These are phyloP conservation scores for Xerus rutilus DNA, from an alignment of 2,797 vertebrate species.

Conservation along the genomic window DNA sequence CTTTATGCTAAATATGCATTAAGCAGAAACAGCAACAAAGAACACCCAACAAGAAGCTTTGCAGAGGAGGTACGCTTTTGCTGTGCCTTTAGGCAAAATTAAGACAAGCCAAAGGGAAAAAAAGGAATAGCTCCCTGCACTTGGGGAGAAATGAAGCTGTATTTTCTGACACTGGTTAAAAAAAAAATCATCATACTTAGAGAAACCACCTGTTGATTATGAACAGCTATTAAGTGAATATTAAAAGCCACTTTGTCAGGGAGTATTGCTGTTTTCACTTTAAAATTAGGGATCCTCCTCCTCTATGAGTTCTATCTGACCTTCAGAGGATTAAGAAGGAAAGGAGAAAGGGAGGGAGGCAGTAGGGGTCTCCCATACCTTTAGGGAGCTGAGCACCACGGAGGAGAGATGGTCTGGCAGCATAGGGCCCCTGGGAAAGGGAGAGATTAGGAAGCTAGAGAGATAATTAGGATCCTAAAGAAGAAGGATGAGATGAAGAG, in stretches of 20 bases:
- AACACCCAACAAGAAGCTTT: neutral
- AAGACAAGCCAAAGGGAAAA: neutral
- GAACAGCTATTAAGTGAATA: neutral
- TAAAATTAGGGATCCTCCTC: neutral
- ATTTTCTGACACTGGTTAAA: neutral
- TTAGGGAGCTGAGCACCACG: neutral
- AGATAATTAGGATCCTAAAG: neutral
- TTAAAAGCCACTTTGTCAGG: neutral
- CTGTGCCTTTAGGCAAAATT: neutral
- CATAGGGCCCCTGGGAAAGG: neutral
- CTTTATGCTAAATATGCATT: neutral
- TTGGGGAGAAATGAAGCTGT: neutral
- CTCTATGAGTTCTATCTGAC: slow-evolving; percentile 5
- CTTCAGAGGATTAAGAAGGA: neutral
- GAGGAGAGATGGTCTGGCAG: too few relatives aligned
- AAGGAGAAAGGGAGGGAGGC: neutral
- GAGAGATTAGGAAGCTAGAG: neutral
- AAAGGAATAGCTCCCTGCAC: neutral
- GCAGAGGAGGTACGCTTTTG: neutral
- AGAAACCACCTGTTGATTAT: neutral
- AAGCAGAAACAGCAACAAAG: neutral
- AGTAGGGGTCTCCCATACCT: accelerated
- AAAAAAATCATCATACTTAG: neutral
- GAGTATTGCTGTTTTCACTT: neutral
- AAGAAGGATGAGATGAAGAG: neutral